A percentile compares a stretch with the other conserved stretches of the same genome.
These are phyloP conservation scores for Heliconius sara DNA, from an alignment of 2,888 invertebrate species.

Conservation along the genomic window DNA sequence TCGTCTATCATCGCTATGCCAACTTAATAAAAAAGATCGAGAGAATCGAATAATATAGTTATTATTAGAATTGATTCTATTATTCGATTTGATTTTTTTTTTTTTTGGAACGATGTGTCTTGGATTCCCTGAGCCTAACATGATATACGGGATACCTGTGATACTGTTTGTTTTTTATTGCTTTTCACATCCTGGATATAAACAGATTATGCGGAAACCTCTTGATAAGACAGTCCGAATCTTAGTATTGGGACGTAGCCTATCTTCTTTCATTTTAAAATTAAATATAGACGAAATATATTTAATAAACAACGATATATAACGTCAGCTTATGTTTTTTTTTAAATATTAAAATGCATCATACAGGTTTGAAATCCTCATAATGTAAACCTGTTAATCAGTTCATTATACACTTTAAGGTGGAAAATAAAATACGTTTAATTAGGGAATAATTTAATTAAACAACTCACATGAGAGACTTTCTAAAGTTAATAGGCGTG, in stretches of 20 bases:
- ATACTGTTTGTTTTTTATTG: too few relatives aligned
- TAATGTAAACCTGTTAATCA: conserved; percentile 4
- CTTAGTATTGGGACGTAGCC: neutral
- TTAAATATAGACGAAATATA: too few relatives aligned
- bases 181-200: neutral
- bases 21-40: neutral
- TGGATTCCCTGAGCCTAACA: too few relatives aligned
- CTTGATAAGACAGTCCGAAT: neutral
- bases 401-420: conserved; percentile 8
- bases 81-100: conserved; percentile 48
- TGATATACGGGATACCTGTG: too few relatives aligned
- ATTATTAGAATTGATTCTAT: conserved; percentile 51
- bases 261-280: too few relatives aligned
- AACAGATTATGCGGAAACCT: neutral
- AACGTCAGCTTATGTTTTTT: too few relatives aligned
- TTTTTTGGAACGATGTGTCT: neutral
- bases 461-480: conserved; percentile 16
- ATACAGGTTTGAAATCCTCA: conserved; percentile 37
- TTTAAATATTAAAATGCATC: neutral
- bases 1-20: conserved; percentile 62
- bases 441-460: conserved; percentile 27
- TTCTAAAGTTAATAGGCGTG: conserved; percentile 38
- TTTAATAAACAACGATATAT: too few relatives aligned
- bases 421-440: conserved; percentile 13
- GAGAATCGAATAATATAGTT: neutral